Evolutionary conservation across 1,140 invertebrate species (phyloP).

Genomic region (Stenopsyche tienmushanensis): DNA sequence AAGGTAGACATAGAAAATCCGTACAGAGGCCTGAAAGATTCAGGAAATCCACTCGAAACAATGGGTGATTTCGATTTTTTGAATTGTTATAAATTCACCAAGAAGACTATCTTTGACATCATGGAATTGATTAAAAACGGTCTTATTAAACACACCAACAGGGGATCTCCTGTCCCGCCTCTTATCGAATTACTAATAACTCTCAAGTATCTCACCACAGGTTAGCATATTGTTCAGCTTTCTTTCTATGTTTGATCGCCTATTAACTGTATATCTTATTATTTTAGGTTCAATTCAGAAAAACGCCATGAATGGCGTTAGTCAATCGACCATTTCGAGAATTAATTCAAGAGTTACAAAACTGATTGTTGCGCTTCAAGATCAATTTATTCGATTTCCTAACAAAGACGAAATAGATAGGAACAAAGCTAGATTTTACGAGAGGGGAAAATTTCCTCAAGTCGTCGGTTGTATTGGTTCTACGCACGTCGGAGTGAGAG

Average conservation of each 20-base stretch:
- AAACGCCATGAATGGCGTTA: constrained; percentile 35
- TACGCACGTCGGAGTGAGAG: constrained; percentile 35
- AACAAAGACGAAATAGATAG: constrained; percentile 24
- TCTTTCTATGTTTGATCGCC: background rate
- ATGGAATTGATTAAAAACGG: constrained; percentile 38
- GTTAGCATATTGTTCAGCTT: constrained; percentile 12
- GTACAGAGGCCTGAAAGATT: constrained; percentile 34
- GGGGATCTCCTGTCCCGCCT: constrained; percentile 34
- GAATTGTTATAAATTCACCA: constrained; percentile 35
- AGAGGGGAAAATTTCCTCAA: constrained; percentile 36
- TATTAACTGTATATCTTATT: background rate
- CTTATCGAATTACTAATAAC: constrained; percentile 35
- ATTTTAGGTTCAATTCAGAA: constrained; percentile 36
- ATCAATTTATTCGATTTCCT: constrained; percentile 34
- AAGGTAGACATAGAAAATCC: constrained; percentile 34
- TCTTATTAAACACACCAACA: constrained; percentile 33
- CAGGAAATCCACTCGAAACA: constrained; percentile 34
- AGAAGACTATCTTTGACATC: constrained; percentile 35
- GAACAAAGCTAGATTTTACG: constrained; percentile 34
- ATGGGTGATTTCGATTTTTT: constrained; percentile 35
- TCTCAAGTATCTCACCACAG: constrained; percentile 34
- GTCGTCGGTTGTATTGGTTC: constrained; percentile 35
- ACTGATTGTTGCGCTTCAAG: constrained; percentile 28
- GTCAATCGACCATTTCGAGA: constrained; percentile 35
- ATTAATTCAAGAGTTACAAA: constrained; percentile 36